Percentiles rank a stretch among this genome's conserved stretches.
Evolutionary conservation across 2,888 invertebrate species (phyloP).

Genomic region (Hemistola chrysoprasaria): DNA sequence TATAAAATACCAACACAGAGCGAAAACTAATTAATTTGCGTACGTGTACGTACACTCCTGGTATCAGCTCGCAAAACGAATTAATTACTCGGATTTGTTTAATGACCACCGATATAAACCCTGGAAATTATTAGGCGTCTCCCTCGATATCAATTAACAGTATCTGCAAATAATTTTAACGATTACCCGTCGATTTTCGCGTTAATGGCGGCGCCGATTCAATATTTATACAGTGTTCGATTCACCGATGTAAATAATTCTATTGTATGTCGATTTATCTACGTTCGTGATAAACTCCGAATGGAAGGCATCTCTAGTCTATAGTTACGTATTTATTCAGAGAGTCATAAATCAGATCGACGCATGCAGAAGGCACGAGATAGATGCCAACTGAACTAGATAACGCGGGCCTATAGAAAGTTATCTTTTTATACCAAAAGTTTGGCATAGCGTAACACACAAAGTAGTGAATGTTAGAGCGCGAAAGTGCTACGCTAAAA

Average conservation of each 20-base stretch:
- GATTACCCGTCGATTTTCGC: conserved; percentile 46
- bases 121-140: conserved; percentile 49
- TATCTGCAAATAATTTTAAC: conserved; percentile 58
- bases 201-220: conserved; percentile 40
- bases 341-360: conserved; percentile 70
- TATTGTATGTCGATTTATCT: conserved; percentile 27
- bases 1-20: background rate
- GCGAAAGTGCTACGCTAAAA: no score
- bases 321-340: conserved; percentile 71
- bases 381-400: conserved; percentile 43
- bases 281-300: conserved; percentile 34
- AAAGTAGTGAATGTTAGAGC: no score
- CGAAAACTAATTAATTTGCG: conserved; percentile 16
- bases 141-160: conserved; percentile 59
- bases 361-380: conserved; percentile 62
- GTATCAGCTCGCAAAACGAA: conserved; percentile 44
- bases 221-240: conserved; percentile 48
- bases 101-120: conserved; percentile 45
- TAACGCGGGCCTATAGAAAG: conserved; percentile 51
- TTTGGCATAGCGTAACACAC: no score
- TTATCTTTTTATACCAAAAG: conserved; percentile 50
- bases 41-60: conserved; percentile 11
- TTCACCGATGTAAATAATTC: conserved; percentile 34
- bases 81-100: conserved; percentile 59
- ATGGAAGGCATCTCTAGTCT: conserved; percentile 18